A percentile compares a stretch with the other conserved stretches of the same genome.
These are phyloP conservation scores for Ctenopoma multispine DNA, from an alignment of 2,797 vertebrate species.

Conservation along the genomic window DNA sequence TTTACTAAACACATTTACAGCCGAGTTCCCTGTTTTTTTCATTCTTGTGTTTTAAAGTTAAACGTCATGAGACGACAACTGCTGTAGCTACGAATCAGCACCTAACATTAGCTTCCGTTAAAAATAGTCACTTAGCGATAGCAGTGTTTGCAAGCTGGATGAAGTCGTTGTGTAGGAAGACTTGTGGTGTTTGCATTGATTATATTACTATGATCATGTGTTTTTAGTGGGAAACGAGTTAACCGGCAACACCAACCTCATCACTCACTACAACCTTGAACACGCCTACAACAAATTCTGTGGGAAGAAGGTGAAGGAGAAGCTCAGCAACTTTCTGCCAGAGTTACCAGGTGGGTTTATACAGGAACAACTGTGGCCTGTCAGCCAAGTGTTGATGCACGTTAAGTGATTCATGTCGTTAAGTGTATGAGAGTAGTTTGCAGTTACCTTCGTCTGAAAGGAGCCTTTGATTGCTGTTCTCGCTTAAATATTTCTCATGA, in stretches of 20 bases:
- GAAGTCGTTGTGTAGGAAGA: not conserved
- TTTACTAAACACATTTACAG: not conserved
- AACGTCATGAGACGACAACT: not conserved
- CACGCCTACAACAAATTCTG: conserved; percentile 98
- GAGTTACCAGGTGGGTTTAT: conserved; percentile 89
- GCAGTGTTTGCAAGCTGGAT: not conserved
- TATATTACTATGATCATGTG: not conserved
- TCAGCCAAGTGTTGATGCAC: too few species aligned
- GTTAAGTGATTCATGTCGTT: not conserved
- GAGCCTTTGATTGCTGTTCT: too few species aligned
- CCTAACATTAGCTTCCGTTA: not conserved
- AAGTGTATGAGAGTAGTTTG: too few species aligned
- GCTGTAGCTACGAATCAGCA: not conserved
- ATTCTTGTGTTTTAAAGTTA: not conserved
- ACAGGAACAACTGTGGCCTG: not conserved
- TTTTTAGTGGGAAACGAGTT: conserved; percentile 91
- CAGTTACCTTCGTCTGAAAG: too few species aligned
- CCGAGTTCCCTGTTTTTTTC: not conserved
- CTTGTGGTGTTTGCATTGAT: not conserved
- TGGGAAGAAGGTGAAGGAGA: conserved; percentile 98
- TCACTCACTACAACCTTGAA: conserved; percentile 97
- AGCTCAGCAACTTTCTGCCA: conserved; percentile 97
- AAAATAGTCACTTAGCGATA: not conserved
- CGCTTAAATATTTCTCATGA: too few species aligned
- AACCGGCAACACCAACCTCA: conserved; percentile 97